Evolutionary conservation across 1,140 invertebrate genomes (phyloP).

Genomic region (Heliconius eleuchia): DNA sequence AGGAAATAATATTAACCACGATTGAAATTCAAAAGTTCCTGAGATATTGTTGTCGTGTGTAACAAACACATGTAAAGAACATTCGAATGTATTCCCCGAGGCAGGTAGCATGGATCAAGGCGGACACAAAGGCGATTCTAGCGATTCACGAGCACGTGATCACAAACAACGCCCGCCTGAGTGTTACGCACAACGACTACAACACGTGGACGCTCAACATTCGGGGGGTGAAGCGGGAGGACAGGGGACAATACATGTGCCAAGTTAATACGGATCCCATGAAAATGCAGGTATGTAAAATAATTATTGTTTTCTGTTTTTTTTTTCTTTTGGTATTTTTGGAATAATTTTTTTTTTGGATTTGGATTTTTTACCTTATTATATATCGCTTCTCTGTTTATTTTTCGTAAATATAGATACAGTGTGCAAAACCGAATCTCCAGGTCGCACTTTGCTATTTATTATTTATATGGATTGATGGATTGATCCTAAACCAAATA

Average conservation of each 20-base stretch:
- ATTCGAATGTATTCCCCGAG: conserved; percentile 47
- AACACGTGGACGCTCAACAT: conserved; percentile 95
- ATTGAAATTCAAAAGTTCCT: neutral
- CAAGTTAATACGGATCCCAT: conserved; percentile 87
- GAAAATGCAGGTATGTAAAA: conserved; percentile 89
- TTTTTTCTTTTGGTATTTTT: too few species aligned
- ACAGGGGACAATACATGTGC: conserved; percentile 87
- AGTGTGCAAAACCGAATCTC: too few species aligned
- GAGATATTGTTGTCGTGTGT: neutral
- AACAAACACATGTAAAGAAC: conserved; percentile 32
- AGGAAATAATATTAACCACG: conserved; percentile 17
- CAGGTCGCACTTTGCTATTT: too few species aligned
- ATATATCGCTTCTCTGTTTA: too few species aligned
- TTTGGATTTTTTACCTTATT: too few species aligned
- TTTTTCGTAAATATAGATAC: too few species aligned
- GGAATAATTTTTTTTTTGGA: too few species aligned
- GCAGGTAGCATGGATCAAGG: conserved; percentile 96
- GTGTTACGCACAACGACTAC: conserved; percentile 92
- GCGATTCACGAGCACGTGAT: conserved; percentile 96
- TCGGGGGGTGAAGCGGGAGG: conserved; percentile 89
- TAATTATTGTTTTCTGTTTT: neutral
- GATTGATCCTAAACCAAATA: too few species aligned
- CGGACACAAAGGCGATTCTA: conserved; percentile 94
- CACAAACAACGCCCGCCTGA: conserved; percentile 92
- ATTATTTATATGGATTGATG: too few species aligned